These are phyloP conservation scores for Scomberomorus guttatus DNA, from an alignment of 2,797 vertebrate species.

Conservation along the genomic window DNA sequence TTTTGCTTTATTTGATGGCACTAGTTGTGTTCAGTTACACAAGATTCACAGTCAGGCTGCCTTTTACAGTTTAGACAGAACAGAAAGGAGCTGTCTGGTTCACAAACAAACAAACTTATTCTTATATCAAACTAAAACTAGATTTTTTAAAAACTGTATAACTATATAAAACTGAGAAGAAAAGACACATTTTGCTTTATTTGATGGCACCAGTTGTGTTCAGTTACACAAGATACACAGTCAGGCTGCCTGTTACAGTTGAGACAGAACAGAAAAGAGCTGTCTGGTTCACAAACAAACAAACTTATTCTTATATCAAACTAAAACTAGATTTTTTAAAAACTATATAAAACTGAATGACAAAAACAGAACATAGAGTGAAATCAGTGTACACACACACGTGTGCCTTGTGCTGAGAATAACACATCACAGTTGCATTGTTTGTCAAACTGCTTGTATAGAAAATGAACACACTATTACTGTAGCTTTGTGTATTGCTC, in stretches of 20 bases:
- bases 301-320: conserved; percentile 3
- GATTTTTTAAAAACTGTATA: not conserved
- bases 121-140: conserved; percentile 4
- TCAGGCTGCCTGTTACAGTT: not conserved
- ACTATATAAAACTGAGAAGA: not conserved
- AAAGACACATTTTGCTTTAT: not conserved
- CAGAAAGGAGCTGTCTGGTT: not conserved
- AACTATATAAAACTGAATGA: not conserved
- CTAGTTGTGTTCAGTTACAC: not conserved
- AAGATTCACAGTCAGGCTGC: not conserved
- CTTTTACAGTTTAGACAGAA: not conserved
- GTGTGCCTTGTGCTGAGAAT: conserved; percentile 3
- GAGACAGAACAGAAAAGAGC: not conserved
- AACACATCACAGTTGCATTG: conserved; percentile 15
- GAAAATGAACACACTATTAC: conserved; percentile 72
- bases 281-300: not conserved
- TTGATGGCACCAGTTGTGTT: not conserved
- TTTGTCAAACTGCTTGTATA: conserved; percentile 70
- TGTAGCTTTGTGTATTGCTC: conserved; percentile 59
- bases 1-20: not conserved
- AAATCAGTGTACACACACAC: conserved; percentile 6
- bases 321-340: not conserved
- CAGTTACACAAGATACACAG: not conserved
- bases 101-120: conserved; percentile 17
- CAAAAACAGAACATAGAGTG: too few relatives aligned